These are phyloP conservation scores for Myotis findleyi DNA, from an alignment of 2,797 vertebrate genomes.

Conservation along the genomic window DNA sequence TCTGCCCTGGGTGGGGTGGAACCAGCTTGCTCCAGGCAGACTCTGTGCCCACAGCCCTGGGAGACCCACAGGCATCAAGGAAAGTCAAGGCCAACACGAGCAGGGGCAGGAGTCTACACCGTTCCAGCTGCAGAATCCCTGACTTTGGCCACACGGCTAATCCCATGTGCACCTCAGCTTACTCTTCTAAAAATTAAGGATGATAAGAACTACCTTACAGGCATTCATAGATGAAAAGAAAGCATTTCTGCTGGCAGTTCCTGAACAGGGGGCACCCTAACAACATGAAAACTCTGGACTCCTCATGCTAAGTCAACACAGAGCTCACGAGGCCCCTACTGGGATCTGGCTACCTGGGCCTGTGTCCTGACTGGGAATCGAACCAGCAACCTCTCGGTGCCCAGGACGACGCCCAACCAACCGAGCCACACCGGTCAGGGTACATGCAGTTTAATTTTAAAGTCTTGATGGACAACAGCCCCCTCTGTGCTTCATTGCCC, in stretches of 20 bases:
- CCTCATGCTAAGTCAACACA: background rate
- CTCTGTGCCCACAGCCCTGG: rapidly evolving
- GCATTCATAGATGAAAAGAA: background rate
- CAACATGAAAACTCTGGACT: background rate
- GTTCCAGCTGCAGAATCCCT: no score
- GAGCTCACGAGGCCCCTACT: no score
- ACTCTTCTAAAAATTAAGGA: background rate
- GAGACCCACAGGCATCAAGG: rapidly evolving
- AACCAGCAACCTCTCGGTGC: no score
- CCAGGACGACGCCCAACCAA: no score
- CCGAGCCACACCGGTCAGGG: no score
- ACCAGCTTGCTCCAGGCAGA: rapidly evolving
- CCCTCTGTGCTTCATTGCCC: background rate
- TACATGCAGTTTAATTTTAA: background rate
- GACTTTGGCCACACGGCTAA: background rate
- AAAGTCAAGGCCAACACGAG: rapidly evolving
- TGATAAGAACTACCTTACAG: background rate
- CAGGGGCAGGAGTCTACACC: rapidly evolving
- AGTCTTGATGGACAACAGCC: background rate
- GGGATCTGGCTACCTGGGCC: no score
- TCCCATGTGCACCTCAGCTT: background rate
- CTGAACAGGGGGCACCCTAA: no score
- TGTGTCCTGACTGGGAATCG: no score
- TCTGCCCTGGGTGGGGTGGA: background rate
- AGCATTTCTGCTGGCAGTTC: background rate